phyloP scores from a whole-genome alignment of 2,888 invertebrate species.

The Chaetogeoica ovagalla region DNA sequence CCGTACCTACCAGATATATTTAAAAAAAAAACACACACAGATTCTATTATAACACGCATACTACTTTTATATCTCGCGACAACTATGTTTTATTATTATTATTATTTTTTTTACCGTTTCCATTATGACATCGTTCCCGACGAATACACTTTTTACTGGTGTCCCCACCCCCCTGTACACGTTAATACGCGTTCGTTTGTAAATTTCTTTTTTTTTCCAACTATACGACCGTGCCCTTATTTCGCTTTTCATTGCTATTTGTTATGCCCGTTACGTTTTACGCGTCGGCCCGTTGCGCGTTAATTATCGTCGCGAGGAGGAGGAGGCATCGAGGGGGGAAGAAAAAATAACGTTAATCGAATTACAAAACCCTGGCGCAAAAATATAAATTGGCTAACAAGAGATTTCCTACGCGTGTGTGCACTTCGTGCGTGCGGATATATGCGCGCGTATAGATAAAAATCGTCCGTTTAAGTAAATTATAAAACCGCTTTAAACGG shows the following conservation, averaged over 20 bases:
- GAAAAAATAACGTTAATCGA: slow-evolving; percentile 27
- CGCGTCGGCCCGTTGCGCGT: not conserved
- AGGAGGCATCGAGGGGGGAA: not conserved
- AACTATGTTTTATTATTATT: slow-evolving; percentile 17
- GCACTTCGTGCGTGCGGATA: slow-evolving; percentile 13
- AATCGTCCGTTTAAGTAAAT: slow-evolving; percentile 36
- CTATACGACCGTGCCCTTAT: slow-evolving; percentile 1
- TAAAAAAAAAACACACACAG: too few relatives aligned
- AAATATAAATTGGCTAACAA: too few relatives aligned
- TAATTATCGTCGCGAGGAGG: too few relatives aligned
- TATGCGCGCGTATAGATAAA: slow-evolving; percentile 11
- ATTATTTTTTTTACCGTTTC: not conserved
- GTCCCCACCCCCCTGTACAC: too few relatives aligned
- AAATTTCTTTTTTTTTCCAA: not conserved
- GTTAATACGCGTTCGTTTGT: too few relatives aligned
- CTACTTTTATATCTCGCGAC: not conserved
- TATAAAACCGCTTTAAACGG: slow-evolving; percentile 1
- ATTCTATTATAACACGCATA: too few relatives aligned
- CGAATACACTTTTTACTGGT: too few relatives aligned
- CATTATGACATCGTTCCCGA: too few relatives aligned
- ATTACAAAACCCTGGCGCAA: slow-evolving; percentile 40
- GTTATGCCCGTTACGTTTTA: not conserved
- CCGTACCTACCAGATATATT: not conserved
- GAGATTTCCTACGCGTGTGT: not conserved
- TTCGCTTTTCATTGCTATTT: not conserved